Percentiles rank a stretch among this genome's conserved stretches.
Evolutionary conservation across 2,888 invertebrate species (phyloP).

Genomic region (Polydrusus pterygomalis): DNA sequence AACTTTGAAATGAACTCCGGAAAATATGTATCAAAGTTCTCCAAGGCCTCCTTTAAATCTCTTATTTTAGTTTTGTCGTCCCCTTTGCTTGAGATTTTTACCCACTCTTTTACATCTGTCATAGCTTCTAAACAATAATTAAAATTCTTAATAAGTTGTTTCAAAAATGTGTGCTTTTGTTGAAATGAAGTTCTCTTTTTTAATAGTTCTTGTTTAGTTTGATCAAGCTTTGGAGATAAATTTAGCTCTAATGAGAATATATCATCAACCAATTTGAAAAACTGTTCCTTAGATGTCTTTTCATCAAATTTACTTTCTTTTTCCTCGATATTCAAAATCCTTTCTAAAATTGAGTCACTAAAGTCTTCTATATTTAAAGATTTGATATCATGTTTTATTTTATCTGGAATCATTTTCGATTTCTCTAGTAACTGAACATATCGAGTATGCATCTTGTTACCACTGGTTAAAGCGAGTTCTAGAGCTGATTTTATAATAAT

Average conservation of each 20-base stretch:
- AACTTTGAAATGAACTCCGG: slow-evolving; percentile 38
- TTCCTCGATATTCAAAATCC: background rate
- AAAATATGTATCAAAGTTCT: slow-evolving; percentile 19
- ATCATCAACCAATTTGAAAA: background rate
- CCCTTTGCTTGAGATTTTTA: background rate
- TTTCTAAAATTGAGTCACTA: background rate
- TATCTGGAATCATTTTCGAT: background rate
- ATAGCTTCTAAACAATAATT: background rate
- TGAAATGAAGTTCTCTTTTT: background rate
- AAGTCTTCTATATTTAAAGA: background rate
- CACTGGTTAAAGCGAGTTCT: background rate
- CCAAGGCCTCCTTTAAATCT: slow-evolving; percentile 7
- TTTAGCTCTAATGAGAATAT: background rate
- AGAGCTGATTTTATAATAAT: background rate
- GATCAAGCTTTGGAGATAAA: background rate
- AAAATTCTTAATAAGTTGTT: background rate
- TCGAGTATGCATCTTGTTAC: background rate
- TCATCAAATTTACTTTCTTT: background rate
- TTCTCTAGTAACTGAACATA: background rate
- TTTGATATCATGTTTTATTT: background rate
- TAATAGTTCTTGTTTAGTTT: background rate
- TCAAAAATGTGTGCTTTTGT: background rate
- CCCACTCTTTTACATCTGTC: background rate
- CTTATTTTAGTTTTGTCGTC: background rate
- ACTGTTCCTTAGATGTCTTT: background rate